phyloP scores from a whole-genome alignment of 2,797 vertebrate species.

The Chaetodon trifasciatus region DNA sequence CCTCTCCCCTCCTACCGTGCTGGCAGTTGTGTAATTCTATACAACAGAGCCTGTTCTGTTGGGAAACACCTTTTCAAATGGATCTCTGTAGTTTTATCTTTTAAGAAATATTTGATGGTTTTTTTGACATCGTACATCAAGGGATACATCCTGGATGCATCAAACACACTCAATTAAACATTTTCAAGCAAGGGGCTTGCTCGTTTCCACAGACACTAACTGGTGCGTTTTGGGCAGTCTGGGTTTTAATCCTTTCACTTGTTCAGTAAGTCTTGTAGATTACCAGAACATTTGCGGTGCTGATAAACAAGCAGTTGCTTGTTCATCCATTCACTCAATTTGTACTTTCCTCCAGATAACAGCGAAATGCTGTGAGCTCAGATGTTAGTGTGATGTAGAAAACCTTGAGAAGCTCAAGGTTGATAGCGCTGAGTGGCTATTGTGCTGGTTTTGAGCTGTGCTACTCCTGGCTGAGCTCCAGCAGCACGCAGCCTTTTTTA shows the following conservation, averaged over 20 bases:
- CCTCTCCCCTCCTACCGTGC: not conserved
- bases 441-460: slow-evolving; percentile 56
- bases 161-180: not conserved
- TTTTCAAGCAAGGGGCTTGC: not conserved
- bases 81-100: slow-evolving; percentile 7
- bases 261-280: slow-evolving; percentile 59
- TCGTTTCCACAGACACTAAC: slow-evolving; percentile 18
- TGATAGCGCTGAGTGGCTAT: slow-evolving; percentile 56
- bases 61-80: slow-evolving; percentile 22
- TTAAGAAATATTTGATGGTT: not conserved
- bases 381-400: slow-evolving; percentile 51
- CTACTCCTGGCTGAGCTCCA: slow-evolving; percentile 62
- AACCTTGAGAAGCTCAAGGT: slow-evolving; percentile 72
- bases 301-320: slow-evolving; percentile 63
- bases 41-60: not conserved
- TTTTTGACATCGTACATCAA: slow-evolving; percentile 6
- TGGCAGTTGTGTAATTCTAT: not conserved
- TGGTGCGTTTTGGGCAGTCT: slow-evolving; percentile 19
- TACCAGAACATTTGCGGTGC: slow-evolving; percentile 54
- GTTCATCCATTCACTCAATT: slow-evolving; percentile 59
- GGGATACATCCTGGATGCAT: too few species aligned
- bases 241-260: slow-evolving; percentile 57
- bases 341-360: slow-evolving; percentile 48
- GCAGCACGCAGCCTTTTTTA: slow-evolving; percentile 52
- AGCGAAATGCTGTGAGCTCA: slow-evolving; percentile 41